Percentiles rank a stretch among this genome's conserved stretches.
phyloP scores from a whole-genome alignment of 2,113 vertebrate genomes.

The Tonatia bakeri region DNA sequence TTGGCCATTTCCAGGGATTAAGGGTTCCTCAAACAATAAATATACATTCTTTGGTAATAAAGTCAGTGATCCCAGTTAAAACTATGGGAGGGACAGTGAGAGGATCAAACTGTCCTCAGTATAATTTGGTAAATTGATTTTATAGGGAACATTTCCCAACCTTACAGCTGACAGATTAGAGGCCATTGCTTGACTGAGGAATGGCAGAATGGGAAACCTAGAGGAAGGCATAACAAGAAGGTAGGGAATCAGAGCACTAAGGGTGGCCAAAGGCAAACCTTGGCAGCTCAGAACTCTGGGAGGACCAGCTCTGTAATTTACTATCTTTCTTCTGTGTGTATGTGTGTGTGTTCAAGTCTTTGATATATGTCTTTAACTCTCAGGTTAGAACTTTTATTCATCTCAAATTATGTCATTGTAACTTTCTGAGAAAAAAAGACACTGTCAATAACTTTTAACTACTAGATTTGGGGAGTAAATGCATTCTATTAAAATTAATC shows the following conservation, averaged over 20 bases:
- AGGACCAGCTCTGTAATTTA: neutral
- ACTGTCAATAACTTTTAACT: neutral
- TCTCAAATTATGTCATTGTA: neutral
- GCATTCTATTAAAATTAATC: neutral
- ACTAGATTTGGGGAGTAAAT: neutral
- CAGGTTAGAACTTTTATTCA: neutral
- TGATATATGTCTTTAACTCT: neutral
- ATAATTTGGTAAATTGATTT: neutral
- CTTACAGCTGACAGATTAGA: neutral
- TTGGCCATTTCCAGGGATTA: neutral
- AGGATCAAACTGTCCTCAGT: neutral
- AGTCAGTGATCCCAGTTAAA: neutral
- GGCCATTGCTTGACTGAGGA: neutral
- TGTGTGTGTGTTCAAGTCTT: neutral
- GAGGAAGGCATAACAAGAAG: fast-evolving
- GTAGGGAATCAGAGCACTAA: neutral
- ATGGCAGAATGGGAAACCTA: neutral
- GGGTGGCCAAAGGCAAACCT: neutral
- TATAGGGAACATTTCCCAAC: neutral
- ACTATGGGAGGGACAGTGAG: neutral
- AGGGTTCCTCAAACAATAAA: neutral
- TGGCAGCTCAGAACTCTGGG: neutral
- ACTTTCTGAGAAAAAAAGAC: neutral
- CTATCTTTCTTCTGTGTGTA: neutral
- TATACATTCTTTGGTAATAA: constrained; percentile 9